Base-by-base conservation (phyloP, 2,888 invertebrate genomes). In the Athalia circularis region DNA sequence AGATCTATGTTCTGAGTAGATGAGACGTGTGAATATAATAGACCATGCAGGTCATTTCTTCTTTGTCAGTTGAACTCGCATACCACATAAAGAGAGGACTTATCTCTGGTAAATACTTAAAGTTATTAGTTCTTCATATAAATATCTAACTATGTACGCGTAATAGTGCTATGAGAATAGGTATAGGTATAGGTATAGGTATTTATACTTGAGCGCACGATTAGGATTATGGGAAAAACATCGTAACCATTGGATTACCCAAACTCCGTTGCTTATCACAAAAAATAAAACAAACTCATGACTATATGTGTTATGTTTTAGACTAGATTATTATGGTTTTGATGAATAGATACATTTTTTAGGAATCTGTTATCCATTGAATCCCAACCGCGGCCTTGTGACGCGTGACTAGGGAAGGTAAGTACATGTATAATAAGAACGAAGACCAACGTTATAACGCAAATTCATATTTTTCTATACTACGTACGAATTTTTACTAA, bases 81-180 rank as follows among this genome's bases (percentile, higher is more conserved):
- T 43, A 52, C 47, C 70, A 8, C 11, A 72, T 4, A 54, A n/a
- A 7, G 72, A 59, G 72, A 72, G 54, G 65, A 64, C 52, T 54
- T 50, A 70, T 74, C 43, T 57, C 62, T 15, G 57, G 9, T n/a
- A 47, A 29, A 29, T n/a, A 64, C 80, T 84, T 83, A 84, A 80
- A 81, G 81, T 59, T 77, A 64, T 83, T 82, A 84, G 84, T 84
- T 84, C 85, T 83, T 85, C 83, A 83, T 83, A 81, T 81, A 83
- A 83, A 85, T 83, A 82, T 79, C 68, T 85, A 85, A 82, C 85
- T 79, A 68, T 54, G 29, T 57, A 59, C 6, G 47, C 47, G 47
- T 83, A 84, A 79, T 80, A 79, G 77, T 82, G 45, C 45, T 57
- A 72, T 59, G 72, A 72, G 57, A 72, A 72, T 54, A 52, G 68